These are phyloP conservation scores for Colletes collaris DNA, from an alignment of 2,888 invertebrate species.

Conservation along the genomic window DNA sequence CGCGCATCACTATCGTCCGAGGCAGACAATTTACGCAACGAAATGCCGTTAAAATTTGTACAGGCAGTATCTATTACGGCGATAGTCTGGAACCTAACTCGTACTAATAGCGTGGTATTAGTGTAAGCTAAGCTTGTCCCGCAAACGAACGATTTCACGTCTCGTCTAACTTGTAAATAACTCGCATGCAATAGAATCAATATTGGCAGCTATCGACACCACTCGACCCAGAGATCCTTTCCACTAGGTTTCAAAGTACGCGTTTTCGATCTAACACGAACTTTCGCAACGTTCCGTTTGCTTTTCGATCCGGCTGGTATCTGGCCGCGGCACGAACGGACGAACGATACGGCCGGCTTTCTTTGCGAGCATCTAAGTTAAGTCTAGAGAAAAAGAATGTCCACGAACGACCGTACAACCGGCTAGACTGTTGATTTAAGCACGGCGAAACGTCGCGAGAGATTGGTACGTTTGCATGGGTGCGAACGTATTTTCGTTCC, in stretches of 20 bases:
- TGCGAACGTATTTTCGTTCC: constrained; percentile 68
- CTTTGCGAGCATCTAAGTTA: constrained; percentile 59
- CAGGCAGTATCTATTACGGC: too few species aligned
- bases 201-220: neutral
- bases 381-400: constrained; percentile 57
- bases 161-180: too few species aligned
- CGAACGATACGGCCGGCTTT: constrained; percentile 50
- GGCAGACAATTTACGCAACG: too few species aligned
- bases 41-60: too few species aligned
- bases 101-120: too few species aligned
- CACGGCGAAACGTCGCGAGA: constrained; percentile 63
- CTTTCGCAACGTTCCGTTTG: constrained; percentile 46
- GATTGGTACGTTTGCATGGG: constrained; percentile 69
- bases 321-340: constrained; percentile 29
- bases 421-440: constrained; percentile 69
- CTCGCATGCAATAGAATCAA: too few species aligned
- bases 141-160: too few species aligned
- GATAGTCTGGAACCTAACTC: too few species aligned
- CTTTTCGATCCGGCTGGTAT: constrained; percentile 37
- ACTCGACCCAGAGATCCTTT: constrained; percentile 7
- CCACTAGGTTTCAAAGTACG: constrained; percentile 22
- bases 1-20: too few species aligned
- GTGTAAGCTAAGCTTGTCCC: too few species aligned
- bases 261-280: constrained; percentile 6
- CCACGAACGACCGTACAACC: constrained; percentile 53